phyloP scores from a whole-genome alignment of 2,797 vertebrate species.

The Diglossa cyanea region DNA sequence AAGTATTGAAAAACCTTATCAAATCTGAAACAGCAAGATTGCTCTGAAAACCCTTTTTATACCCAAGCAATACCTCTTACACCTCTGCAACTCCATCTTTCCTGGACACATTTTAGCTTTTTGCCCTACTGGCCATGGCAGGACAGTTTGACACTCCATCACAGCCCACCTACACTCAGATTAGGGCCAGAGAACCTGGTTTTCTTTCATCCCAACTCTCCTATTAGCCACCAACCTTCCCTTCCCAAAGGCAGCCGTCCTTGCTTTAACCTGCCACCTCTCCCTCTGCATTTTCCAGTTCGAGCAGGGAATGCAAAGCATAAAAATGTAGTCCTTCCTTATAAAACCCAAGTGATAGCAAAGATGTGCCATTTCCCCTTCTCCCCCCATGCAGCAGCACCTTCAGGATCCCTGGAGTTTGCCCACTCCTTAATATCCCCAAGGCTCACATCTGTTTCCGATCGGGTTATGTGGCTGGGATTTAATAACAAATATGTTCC shows the following conservation, averaged over 20 bases:
- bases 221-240: neutral
- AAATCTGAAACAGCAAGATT: neutral
- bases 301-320: neutral
- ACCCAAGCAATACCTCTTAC: neutral
- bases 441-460: slow-evolving; percentile 54
- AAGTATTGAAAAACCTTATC: neutral
- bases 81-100: neutral
- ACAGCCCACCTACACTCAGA: neutral
- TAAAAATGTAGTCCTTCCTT: neutral
- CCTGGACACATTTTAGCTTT: neutral
- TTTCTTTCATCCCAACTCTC: neutral
- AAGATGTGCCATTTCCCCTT: neutral
- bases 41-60: neutral
- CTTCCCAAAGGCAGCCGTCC: neutral
- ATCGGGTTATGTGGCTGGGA: slow-evolving; percentile 43
- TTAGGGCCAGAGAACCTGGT: neutral
- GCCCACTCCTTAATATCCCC: slow-evolving; percentile 38
- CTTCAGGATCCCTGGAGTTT: slow-evolving; percentile 20
- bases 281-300: neutral
- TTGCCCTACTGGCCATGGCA: neutral
- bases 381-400: neutral
- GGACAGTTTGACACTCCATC: neutral
- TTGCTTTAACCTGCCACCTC: neutral
- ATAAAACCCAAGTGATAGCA: neutral
- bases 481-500: slow-evolving; percentile 65